These are phyloP conservation scores for Heloderma charlesbogerti DNA, from an alignment of 2,113 vertebrate genomes.

Conservation along the genomic window DNA sequence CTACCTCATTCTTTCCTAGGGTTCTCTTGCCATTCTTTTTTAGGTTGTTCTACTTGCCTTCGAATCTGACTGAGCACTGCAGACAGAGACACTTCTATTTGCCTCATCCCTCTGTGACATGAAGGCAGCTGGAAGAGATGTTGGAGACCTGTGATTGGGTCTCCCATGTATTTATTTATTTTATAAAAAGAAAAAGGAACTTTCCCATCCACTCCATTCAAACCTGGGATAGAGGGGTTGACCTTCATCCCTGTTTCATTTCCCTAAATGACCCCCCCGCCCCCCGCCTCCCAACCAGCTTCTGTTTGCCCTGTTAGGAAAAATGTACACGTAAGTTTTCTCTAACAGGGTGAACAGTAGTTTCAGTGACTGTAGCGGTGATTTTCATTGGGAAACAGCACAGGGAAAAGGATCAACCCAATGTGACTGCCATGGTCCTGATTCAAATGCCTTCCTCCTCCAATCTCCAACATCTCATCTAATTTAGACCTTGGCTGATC, in stretches of 20 bases:
- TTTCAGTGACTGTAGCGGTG: too few species aligned
- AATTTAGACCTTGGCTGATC: background rate
- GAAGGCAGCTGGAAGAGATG: background rate
- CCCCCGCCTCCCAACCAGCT: background rate
- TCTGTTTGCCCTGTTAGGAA: background rate
- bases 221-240: background rate
- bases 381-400: background rate
- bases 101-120: background rate
- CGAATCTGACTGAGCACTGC: background rate
- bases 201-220: background rate
- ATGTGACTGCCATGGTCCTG: background rate
- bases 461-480: background rate
- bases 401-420: background rate
- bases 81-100: background rate
- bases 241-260: background rate
- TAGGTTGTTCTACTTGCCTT: background rate
- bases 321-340: background rate
- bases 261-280: background rate
- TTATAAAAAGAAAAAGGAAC: background rate
- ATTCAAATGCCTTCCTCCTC: background rate
- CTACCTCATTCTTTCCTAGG: background rate
- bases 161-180: background rate
- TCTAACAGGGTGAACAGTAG: background rate
- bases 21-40: background rate
- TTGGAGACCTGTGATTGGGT: background rate